Evolutionary conservation across 2,113 vertebrate species (phyloP).

Genomic region (Oxygymnocypris stewartii): DNA sequence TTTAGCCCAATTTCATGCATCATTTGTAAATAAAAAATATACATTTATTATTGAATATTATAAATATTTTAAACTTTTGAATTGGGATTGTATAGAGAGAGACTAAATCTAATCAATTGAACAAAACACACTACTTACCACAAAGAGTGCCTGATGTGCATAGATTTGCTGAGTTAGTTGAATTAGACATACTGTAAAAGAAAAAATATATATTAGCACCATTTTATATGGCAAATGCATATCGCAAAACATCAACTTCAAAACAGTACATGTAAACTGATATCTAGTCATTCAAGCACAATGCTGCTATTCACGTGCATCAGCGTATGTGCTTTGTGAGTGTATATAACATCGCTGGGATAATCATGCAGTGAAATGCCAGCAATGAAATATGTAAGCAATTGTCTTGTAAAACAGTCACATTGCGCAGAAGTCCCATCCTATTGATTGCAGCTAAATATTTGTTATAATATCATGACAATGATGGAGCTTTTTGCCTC

Average conservation of each 20-base stretch:
- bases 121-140: slow-evolving; percentile 39
- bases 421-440: neutral
- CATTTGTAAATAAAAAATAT: too few species aligned
- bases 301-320: neutral
- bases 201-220: neutral
- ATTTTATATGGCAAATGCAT: too few species aligned
- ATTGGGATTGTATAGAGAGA: neutral
- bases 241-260: neutral
- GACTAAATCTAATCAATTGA: neutral
- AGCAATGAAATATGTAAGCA: neutral
- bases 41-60: too few species aligned
- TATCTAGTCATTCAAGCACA: neutral
- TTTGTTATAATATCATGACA: neutral
- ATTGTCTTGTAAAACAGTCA: neutral
- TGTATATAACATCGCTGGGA: neutral
- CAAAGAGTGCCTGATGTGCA: slow-evolving; percentile 38
- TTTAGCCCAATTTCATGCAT: too few species aligned
- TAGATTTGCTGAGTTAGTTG: slow-evolving; percentile 28
- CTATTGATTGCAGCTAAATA: neutral
- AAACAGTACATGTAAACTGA: slow-evolving; percentile 20
- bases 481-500: neutral
- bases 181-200: slow-evolving; percentile 49
- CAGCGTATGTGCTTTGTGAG: neutral
- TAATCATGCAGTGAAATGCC: neutral
- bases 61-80: neutral